A percentile compares a stretch with the other conserved stretches of the same genome.
Conservation (phyloP, 2,797 vertebrate species). For the Myotis myotis region DNA sequence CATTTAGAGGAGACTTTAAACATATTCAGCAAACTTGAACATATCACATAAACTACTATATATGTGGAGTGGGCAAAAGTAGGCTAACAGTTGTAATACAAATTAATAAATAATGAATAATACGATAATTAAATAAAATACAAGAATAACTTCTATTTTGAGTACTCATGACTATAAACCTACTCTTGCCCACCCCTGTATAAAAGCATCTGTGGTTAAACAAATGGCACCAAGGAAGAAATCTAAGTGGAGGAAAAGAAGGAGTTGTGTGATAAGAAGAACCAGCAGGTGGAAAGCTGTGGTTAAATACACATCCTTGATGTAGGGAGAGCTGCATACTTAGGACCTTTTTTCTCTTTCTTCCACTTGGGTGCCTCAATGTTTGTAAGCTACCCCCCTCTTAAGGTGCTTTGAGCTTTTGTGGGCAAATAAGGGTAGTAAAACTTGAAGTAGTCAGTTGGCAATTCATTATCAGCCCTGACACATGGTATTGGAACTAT, state of each 20-base stretch:
- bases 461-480: background rate
- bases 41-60: background rate
- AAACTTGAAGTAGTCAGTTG: slow-evolving; percentile 20
- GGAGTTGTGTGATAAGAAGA: background rate
- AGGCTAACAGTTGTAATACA: background rate
- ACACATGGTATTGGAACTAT: background rate
- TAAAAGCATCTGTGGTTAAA: background rate
- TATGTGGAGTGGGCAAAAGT: background rate
- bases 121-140: no score
- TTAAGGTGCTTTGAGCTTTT: background rate
- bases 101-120: no score
- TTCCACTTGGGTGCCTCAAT: background rate
- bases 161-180: background rate
- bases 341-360: background rate
- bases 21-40: background rate
- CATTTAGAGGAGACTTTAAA: slow-evolving; percentile 19
- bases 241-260: background rate
- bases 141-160: no score
- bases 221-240: background rate
- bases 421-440: background rate
- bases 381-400: background rate
- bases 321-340: background rate
- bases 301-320: background rate
- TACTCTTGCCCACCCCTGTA: background rate
- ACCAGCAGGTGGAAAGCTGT: background rate